These are phyloP conservation scores for Lepidostoma basale DNA, from an alignment of 1,140 invertebrate species.

Conservation along the genomic window DNA sequence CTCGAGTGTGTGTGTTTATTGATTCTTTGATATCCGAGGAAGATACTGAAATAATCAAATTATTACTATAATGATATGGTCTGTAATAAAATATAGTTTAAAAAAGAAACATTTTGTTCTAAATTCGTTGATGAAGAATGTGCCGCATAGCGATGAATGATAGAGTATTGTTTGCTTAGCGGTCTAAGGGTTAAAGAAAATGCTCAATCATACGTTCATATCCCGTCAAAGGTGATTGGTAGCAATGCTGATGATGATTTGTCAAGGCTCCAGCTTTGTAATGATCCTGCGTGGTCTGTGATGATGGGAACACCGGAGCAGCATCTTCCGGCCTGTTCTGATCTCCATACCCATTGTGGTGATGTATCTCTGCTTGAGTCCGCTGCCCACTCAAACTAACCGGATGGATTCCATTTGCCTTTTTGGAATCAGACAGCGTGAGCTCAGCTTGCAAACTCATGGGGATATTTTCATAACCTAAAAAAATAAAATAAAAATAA, in stretches of 20 bases:
- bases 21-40: too few relatives aligned
- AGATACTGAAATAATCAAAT: too few relatives aligned
- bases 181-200: too few relatives aligned
- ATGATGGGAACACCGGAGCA: neutral
- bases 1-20: too few relatives aligned
- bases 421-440: neutral
- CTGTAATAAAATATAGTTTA: too few relatives aligned
- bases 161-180: too few relatives aligned
- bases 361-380: neutral
- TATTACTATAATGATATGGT: too few relatives aligned
- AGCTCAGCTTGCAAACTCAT: slow-evolving; percentile 17
- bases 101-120: too few relatives aligned
- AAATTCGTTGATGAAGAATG: too few relatives aligned
- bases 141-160: too few relatives aligned
- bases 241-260: slow-evolving; percentile 27
- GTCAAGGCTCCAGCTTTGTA: neutral
- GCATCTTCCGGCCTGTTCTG: neutral
- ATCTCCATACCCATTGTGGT: neutral
- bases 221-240: neutral
- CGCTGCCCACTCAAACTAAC: neutral
- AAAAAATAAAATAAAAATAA: neutral
- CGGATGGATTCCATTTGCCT: neutral
- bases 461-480: slow-evolving; percentile 6
- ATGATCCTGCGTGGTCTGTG: neutral
- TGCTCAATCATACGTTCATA: slow-evolving; percentile 15